These are phyloP conservation scores for Clistopyga incitator DNA, from an alignment of 2,888 invertebrate species.

Conservation along the genomic window DNA sequence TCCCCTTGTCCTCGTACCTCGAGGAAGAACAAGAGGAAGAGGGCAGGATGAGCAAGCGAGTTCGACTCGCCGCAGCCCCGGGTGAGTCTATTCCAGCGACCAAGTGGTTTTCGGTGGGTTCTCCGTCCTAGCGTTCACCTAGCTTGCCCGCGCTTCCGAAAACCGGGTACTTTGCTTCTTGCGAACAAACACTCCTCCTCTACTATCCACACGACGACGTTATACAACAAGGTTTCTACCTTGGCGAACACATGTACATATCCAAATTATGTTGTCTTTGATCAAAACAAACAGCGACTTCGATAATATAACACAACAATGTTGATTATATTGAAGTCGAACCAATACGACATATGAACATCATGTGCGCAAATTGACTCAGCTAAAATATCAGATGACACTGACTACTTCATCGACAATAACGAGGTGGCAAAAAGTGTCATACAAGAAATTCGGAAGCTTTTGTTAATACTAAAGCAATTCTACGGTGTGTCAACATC, in stretches of 20 bases:
- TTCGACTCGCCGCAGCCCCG: constrained; percentile 35
- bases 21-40: constrained; percentile 60
- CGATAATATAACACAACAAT: neutral
- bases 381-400: no score
- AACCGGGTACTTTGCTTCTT: constrained; percentile 69
- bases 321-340: neutral
- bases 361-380: no score
- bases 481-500: no score
- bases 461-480: no score
- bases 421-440: no score
- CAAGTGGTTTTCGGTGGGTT: constrained; percentile 70
- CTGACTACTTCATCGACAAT: no score
- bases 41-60: constrained; percentile 46
- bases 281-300: constrained; percentile 31
- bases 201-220: constrained; percentile 46
- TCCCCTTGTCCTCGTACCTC: constrained; percentile 55
- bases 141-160: constrained; percentile 59
- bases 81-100: constrained; percentile 45
- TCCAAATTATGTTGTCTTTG: constrained; percentile 31
- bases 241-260: constrained; percentile 27
- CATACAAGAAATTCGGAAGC: no score
- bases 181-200: constrained; percentile 55
- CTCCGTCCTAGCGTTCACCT: constrained; percentile 39
- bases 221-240: constrained; percentile 18
- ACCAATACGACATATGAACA: neutral